Evolutionary conservation across 2,113 vertebrate genomes (phyloP), one percentile per base, ranked within the genome.

Genomic region (Podilymbus podiceps): DNA sequence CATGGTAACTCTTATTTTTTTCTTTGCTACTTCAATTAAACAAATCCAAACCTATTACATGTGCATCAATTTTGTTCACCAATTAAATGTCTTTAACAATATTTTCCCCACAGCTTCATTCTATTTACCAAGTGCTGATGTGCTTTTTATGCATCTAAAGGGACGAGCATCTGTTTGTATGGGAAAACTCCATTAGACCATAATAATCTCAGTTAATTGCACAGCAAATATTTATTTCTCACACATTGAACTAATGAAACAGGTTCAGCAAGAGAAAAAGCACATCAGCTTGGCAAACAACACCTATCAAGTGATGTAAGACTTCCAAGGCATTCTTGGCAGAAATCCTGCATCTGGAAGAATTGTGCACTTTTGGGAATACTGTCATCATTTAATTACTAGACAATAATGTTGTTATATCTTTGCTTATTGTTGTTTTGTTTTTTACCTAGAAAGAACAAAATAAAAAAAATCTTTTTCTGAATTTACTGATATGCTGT

Each of bases 191-290:
- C 92, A 97, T 85, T 71, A 84, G 78, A 88, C 40, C 56, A 83
- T 93, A 93, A 96, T 97, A 94, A 96, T 97, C 88, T 96, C 87
- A 93, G 75, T 95, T 97, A 98, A 98, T 95, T 98, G 95, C 94
- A 93, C 75, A 94, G 97, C 88, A 98, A 98, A 98, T 97, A 98
- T 98, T 98, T 98, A 97, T 97, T 98, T 97, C 94, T 96, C 89
- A 94, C 71, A 85, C 67, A 94, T 97, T 87, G 97, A 96, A 97
- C 95, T 96, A 98, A 97, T 96, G 91, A 96, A 97, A 96, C 77
- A 46, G 58, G 44, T 95, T 95, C 82, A 94, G 60, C 93, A 66
- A 94, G 89, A 93, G 88, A 96, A 97, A 94, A 94, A 89, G 88
- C 56, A 86, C 44, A 93, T 92, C 77, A 74, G 38, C 86, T 85